Evolutionary conservation across 1,140 invertebrate species (phyloP).

Genomic region (Ptiloglossa arizonensis): DNA sequence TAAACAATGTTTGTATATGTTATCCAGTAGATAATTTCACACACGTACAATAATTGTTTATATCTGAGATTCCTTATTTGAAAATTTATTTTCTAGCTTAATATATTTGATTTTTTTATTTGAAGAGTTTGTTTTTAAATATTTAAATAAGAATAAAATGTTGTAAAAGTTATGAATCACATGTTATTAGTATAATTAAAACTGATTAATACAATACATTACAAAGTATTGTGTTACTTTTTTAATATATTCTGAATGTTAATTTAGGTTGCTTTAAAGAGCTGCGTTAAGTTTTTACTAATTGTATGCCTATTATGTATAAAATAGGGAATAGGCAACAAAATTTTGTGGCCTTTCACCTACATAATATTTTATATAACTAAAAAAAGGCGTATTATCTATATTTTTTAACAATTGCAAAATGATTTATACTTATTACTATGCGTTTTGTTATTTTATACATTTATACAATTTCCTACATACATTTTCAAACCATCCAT

Average conservation of each 20-base stretch:
- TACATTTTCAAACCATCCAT: constrained; percentile 38
- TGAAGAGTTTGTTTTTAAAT: not conserved
- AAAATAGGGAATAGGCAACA: not conserved
- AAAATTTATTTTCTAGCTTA: not conserved
- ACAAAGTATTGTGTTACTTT: constrained; percentile 13
- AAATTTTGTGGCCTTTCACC: not conserved
- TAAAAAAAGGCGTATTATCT: not conserved
- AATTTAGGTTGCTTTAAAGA: constrained; percentile 1
- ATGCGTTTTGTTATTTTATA: constrained; percentile 52
- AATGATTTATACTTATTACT: constrained; percentile 51
- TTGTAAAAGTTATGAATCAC: constrained; percentile 17
- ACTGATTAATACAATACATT: constrained; percentile 16
- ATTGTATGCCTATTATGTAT: not conserved
- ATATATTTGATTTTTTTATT: constrained; percentile 1
- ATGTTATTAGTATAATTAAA: not conserved
- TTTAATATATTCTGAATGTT: not conserved
- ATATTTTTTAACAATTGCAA: constrained; percentile 21
- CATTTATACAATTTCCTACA: constrained; percentile 62
- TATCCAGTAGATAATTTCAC: not conserved
- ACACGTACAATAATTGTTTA: not conserved
- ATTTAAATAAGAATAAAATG: constrained; percentile 6
- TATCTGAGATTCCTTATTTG: not conserved
- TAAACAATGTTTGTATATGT: not conserved
- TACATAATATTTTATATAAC: not conserved
- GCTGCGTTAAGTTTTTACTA: not conserved